phyloP scores from a whole-genome alignment of 2,888 invertebrate species.

The Beris morrisii region DNA sequence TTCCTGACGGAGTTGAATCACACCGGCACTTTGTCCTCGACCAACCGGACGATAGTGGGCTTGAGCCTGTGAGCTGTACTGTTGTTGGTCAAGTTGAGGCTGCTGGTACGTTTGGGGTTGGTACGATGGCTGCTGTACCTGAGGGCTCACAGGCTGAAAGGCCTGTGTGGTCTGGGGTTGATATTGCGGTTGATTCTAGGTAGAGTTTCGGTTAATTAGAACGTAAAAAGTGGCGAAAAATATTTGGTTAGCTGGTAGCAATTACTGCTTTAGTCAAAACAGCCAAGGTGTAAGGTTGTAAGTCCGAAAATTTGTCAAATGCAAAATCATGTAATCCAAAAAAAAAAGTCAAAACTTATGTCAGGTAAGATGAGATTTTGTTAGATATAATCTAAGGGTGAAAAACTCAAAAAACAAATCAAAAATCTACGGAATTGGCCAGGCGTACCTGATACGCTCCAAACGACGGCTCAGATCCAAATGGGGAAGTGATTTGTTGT shows the following conservation, averaged over 20 bases:
- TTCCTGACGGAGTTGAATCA: slow-evolving; percentile 65
- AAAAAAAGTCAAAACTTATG: not conserved
- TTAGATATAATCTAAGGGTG: slow-evolving; percentile 10
- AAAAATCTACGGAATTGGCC: slow-evolving; percentile 14
- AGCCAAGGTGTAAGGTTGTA: slow-evolving; percentile 5
- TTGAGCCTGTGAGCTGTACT: slow-evolving; percentile 44
- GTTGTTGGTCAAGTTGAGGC: slow-evolving; percentile 40
- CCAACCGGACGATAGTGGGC: slow-evolving; percentile 43
- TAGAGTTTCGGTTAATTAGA: slow-evolving; percentile 1
- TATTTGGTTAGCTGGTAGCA: slow-evolving; percentile 2
- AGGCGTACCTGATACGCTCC: slow-evolving; percentile 35
- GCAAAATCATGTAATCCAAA: slow-evolving; percentile 12
- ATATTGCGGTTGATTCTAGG: slow-evolving; percentile 34
- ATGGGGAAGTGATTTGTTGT: slow-evolving; percentile 20
- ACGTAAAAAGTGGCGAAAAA: not conserved
- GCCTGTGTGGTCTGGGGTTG: slow-evolving; percentile 37
- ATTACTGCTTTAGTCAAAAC: slow-evolving; percentile 5
- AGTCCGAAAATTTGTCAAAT: not conserved
- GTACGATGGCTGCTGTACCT: slow-evolving; percentile 31
- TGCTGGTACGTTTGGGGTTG: slow-evolving; percentile 35
- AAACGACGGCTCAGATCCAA: slow-evolving; percentile 29
- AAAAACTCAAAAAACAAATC: slow-evolving; percentile 5
- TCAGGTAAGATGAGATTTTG: not conserved
- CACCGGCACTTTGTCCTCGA: slow-evolving; percentile 60
- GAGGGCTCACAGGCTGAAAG: slow-evolving; percentile 38